These are phyloP conservation scores for Scomber scombrus DNA, from an alignment of 2,113 vertebrate genomes.

Conservation along the genomic window DNA sequence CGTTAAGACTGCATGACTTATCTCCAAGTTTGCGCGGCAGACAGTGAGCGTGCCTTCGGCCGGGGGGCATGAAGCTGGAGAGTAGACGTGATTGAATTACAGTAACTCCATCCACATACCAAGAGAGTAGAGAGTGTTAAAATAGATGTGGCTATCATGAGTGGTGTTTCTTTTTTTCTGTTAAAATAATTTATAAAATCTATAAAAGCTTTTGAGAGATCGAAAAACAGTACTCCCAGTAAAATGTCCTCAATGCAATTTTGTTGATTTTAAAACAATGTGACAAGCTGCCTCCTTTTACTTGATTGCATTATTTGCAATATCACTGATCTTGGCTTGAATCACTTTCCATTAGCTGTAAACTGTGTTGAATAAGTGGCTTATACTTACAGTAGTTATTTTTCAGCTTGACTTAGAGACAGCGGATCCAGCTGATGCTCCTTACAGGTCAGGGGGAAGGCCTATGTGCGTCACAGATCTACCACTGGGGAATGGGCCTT, in stretches of 20 bases:
- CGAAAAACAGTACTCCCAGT: background rate
- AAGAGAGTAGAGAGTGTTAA: slow-evolving; percentile 27
- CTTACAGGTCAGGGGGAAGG: background rate
- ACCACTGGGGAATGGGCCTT: background rate
- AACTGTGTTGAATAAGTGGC: background rate
- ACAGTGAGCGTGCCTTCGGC: slow-evolving; percentile 30
- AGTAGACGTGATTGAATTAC: slow-evolving; percentile 46
- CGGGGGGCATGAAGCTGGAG: slow-evolving; percentile 22
- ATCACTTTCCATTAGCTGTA: slow-evolving; percentile 19
- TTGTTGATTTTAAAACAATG: slow-evolving; percentile 26
- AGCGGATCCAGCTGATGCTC: slow-evolving; percentile 35
- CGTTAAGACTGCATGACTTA: slow-evolving; percentile 23
- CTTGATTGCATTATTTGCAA: slow-evolving; percentile 30
- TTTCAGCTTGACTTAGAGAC: slow-evolving; percentile 10
- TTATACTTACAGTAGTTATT: slow-evolving; percentile 45
- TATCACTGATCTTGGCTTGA: slow-evolving; percentile 18
- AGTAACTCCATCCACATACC: slow-evolving; percentile 65
- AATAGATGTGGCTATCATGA: slow-evolving; percentile 47
- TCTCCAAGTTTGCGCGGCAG: slow-evolving; percentile 20
- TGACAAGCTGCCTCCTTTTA: slow-evolving; percentile 14
- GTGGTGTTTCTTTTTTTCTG: background rate
- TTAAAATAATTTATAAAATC: background rate
- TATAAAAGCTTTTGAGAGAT: background rate
- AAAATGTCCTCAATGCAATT: background rate
- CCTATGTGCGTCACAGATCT: slow-evolving; percentile 14